Base-by-base conservation (phyloP, 2,113 vertebrate genomes). In the Maccullochella peelii region DNA sequence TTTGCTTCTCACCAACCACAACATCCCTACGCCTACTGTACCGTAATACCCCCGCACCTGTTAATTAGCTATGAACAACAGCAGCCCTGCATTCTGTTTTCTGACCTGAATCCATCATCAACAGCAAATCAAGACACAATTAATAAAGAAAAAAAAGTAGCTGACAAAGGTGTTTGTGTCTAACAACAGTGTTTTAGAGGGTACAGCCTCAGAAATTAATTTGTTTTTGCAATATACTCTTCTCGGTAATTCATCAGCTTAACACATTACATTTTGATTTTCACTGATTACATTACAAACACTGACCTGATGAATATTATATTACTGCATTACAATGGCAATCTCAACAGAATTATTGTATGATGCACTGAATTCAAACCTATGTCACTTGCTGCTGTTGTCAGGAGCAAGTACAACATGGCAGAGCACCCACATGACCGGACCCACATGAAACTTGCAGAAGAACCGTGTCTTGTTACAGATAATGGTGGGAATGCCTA, bases 21-120 rank as follows among this genome's bases (percentile, higher is more conserved):
- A 52, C 88, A 80, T 80, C 54, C 42, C 63, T n/a, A n/a, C 0
- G 67, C 73, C 73, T 71, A 30, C 71, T 71, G 82, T 65, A 63
- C 42, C 20, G 12, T 11, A 23, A 63, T n/a, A 20, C 59, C 54
- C 36, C 77, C 6, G 2, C 82, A 90, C 79, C 80, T 80, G 85
- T 85, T 91, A 79, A 82, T 85, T 85, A 84, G 66, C 85, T 62
- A n/a, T 25, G 71, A 84, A 75, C 79, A 66, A 62, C 85, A 80
- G 68, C 67, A 59, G 68, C 55, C 14, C 71, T 16, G 77, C 59
- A 11, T 70, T 74, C 70, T 82, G 82, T 57, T 16, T 11, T 33
- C 36, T 18, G 55, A 78, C 63, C 73, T 47, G 68, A 44, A 84
- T 84, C 76, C 40, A 69, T 44, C 71, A 79, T 74, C 55, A 21